Evolutionary conservation across 2,797 vertebrate species (phyloP), one percentile per base, ranked within the genome.

Genomic region (Novumbra hubbsi): DNA sequence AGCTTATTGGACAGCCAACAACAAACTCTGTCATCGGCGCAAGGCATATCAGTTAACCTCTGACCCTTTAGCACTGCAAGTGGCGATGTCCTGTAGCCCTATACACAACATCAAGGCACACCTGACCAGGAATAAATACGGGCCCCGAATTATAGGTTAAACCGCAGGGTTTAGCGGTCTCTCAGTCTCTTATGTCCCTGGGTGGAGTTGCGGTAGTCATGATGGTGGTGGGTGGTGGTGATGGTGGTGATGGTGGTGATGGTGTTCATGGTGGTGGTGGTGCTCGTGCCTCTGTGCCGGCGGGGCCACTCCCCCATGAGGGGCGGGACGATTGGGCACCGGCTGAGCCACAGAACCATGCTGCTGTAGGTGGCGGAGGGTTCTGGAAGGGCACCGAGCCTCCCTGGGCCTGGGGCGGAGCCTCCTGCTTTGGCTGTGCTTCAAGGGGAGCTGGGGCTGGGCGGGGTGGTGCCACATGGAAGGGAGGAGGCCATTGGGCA

Each of bases 181-280:
- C 28, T 38, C 64, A 34, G 32, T 34, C 8, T 34, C 32, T 66
- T 66, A 32, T 38, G 16, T 38, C 64, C 65, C 17, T 67, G 65
- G n/a, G 65, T 75, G 28, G 45, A 63, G 73, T 76, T 48, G 11
- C 55, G 19, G 55, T 24, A 52, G 76, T 85, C 81, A 88, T 38
- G 86, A 82, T 30, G 82, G 80, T 66, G 89, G 86, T 90, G 96
- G 94, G 49, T 52, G 49, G 64, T 89, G 85, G 91, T 96, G 94
- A 87, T 96, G 96, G 81, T 96, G 95, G 80, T 97, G 95, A 79
- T 97, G 96, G 80, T 95, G 94, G 76, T 96, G 94, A 79, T 96
- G 96, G 78, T 98, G 96, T 74, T 97, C 94, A 0, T 97, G 96
- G 49, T 96, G 94, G 73, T 98, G 96, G 84, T 96, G 94, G 75